Evolutionary conservation across 2,888 invertebrate species (phyloP).

Genomic region (Podotricha telesiphe): DNA sequence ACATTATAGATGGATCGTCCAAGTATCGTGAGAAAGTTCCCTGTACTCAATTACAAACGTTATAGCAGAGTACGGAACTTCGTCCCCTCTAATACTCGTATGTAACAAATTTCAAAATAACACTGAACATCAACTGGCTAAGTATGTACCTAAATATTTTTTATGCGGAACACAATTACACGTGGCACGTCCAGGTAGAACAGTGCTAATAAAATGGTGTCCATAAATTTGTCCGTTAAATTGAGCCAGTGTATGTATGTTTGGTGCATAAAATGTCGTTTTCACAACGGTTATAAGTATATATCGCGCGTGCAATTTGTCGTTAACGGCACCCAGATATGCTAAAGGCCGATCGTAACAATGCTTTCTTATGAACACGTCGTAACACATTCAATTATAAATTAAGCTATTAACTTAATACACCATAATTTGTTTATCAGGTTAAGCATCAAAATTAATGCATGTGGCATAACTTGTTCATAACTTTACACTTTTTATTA

Average conservation of each 20-base stretch:
- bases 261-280: constrained; percentile 51
- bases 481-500: constrained; percentile 83
- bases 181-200: constrained; percentile 51
- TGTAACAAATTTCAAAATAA: constrained; percentile 38
- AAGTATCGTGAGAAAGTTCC: constrained; percentile 46
- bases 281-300: constrained; percentile 48
- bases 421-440: constrained; percentile 83
- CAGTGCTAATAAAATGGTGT: constrained; percentile 60
- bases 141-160: constrained; percentile 27
- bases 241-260: constrained; percentile 58
- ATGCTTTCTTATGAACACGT: constrained; percentile 74
- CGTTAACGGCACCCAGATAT: constrained; percentile 64
- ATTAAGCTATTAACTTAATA: constrained; percentile 84
- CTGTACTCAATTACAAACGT: constrained; percentile 50
- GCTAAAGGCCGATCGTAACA: constrained; percentile 71
- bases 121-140: constrained; percentile 37
- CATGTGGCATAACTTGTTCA: constrained; percentile 82
- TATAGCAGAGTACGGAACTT: constrained; percentile 49
- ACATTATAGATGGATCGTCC: constrained; percentile 30
- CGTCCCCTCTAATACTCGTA: constrained; percentile 44
- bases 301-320: constrained; percentile 67
- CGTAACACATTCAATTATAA: constrained; percentile 81
- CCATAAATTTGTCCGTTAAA: constrained; percentile 55
- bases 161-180: constrained; percentile 47
- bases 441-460: constrained; percentile 83